A percentile compares a stretch with the other conserved stretches of the same genome.
Evolutionary conservation across 2,888 invertebrate species (phyloP).

Genomic region (Meloe dianella): DNA sequence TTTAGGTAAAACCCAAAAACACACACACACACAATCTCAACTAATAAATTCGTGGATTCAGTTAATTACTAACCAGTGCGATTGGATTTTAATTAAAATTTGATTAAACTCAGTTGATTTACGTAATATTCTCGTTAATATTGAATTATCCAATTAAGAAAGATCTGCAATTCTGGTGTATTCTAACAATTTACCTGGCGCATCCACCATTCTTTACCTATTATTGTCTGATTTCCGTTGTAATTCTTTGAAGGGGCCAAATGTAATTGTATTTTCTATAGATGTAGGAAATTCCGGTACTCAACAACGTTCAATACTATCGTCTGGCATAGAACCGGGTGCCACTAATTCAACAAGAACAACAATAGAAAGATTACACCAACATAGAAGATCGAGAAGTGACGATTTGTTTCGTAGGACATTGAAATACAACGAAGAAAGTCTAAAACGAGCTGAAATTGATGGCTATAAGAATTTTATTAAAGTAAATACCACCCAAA

Average conservation of each 20-base stretch:
- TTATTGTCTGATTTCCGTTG: too few species aligned
- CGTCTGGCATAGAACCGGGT: background rate
- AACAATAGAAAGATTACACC: background rate
- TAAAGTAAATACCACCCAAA: constrained; percentile 30
- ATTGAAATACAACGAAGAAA: constrained; percentile 49
- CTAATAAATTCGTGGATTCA: background rate
- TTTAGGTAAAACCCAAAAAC: background rate
- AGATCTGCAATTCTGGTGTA: background rate
- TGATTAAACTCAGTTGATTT: background rate
- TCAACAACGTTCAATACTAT: background rate
- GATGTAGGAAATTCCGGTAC: background rate
- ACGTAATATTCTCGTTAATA: background rate
- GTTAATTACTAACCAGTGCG: background rate
- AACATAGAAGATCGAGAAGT: constrained; percentile 45
- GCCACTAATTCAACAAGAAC: background rate
- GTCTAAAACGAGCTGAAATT: constrained; percentile 48
- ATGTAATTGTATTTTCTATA: background rate
- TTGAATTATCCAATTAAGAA: background rate
- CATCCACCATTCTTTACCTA: constrained; percentile 15
- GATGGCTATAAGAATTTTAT: constrained; percentile 53
- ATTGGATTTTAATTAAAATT: background rate
- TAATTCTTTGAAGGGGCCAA: background rate
- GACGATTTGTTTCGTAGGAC: constrained; percentile 50
- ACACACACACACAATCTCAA: background rate
- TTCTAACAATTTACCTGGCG: constrained; percentile 1